Evolutionary conservation across 2,113 vertebrate genomes (phyloP).

Genomic region (Merops nubicus): DNA sequence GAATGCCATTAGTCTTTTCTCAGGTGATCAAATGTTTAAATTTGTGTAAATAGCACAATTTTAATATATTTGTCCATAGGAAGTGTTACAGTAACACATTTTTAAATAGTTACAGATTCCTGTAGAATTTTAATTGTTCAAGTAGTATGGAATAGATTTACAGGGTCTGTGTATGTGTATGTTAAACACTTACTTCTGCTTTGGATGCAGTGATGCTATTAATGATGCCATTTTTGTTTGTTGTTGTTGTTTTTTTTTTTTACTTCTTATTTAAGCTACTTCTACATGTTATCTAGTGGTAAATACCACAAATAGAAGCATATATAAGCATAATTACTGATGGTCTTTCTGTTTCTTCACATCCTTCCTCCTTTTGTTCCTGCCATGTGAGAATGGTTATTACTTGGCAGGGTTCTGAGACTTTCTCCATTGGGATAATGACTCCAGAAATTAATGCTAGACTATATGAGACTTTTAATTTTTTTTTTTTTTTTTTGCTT

Average conservation of each 20-base stretch:
- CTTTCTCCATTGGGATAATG: background rate
- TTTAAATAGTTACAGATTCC: background rate
- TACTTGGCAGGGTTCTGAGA: background rate
- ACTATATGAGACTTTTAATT: background rate
- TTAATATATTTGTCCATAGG: background rate
- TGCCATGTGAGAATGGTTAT: background rate
- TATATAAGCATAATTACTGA: background rate
- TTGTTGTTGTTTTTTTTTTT: no score
- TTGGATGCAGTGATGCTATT: background rate
- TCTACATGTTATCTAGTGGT: background rate
- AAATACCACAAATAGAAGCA: background rate
- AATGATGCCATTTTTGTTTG: background rate
- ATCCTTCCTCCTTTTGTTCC: background rate
- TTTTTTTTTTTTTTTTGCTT: background rate
- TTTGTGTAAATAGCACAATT: background rate
- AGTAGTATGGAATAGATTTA: background rate
- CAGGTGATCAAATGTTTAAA: background rate
- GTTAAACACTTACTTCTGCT: background rate
- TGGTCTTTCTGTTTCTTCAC: background rate
- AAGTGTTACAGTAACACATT: background rate
- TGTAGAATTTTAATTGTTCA: background rate
- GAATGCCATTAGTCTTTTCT: background rate
- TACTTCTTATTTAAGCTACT: background rate
- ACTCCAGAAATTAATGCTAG: background rate
- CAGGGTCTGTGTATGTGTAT: accelerated